A percentile compares a stretch with the other conserved stretches of the same genome.
phyloP scores from a whole-genome alignment of 2,888 invertebrate species.

The Caradrina clavipalpis region DNA sequence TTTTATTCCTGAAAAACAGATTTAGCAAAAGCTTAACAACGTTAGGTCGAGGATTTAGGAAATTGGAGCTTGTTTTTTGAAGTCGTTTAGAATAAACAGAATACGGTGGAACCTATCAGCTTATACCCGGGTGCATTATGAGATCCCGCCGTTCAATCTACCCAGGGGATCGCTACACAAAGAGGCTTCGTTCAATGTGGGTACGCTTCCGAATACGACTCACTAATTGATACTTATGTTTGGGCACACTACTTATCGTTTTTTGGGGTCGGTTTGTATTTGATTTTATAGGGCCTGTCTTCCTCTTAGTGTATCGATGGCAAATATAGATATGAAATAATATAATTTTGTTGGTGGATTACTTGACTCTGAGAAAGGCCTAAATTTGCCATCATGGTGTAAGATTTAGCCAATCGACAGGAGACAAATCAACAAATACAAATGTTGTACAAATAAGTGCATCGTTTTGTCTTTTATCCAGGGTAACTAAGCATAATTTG shows the following conservation, averaged over 20 bases:
- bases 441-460: background rate
- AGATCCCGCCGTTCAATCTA: conserved; percentile 38
- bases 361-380: too few species aligned
- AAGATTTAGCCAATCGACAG: too few species aligned
- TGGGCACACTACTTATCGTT: background rate
- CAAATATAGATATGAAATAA: too few species aligned
- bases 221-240: conserved; percentile 43
- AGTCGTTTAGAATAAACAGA: conserved; percentile 45
- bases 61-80: conserved; percentile 49
- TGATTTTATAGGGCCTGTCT: background rate
- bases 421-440: background rate
- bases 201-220: conserved; percentile 21
- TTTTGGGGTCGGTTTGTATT: background rate
- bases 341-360: too few species aligned
- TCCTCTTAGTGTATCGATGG: too few species aligned
- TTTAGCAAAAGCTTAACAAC: conserved; percentile 29
- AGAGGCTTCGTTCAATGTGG: conserved; percentile 31
- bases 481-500: conserved; percentile 19
- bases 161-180: conserved; percentile 33
- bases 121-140: conserved; percentile 45
- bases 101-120: conserved; percentile 44
- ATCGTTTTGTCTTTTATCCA: background rate
- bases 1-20: conserved; percentile 35
- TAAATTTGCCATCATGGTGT: too few species aligned
- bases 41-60: conserved; percentile 46